These are phyloP conservation scores for Ramphastos sulfuratus DNA, from an alignment of 2,113 vertebrate genomes.

Conservation along the genomic window DNA sequence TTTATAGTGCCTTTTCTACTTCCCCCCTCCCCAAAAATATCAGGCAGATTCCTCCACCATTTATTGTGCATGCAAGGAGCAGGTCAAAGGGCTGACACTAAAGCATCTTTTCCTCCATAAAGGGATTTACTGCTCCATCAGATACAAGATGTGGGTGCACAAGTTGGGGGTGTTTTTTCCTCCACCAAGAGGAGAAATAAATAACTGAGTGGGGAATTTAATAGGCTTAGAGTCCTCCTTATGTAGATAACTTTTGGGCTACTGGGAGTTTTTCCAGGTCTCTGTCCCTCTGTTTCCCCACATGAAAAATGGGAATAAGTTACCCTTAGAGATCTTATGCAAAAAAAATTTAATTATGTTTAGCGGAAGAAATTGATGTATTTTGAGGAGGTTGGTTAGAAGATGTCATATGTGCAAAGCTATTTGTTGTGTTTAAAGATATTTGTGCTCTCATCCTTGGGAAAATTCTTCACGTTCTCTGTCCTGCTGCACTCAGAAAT, in stretches of 20 bases:
- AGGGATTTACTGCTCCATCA: accelerated
- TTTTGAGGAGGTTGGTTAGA: slow-evolving; percentile 23
- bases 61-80: neutral
- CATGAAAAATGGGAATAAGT: slow-evolving; percentile 14
- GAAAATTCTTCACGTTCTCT: slow-evolving; percentile 63
- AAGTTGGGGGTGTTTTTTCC: neutral
- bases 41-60: neutral
- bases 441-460: slow-evolving; percentile 54
- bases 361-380: slow-evolving; percentile 42
- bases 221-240: neutral
- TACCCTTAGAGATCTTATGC: neutral
- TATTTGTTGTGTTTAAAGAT: slow-evolving; percentile 63
- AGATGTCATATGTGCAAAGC: slow-evolving; percentile 29
- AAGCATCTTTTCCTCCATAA: neutral
- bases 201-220: neutral
- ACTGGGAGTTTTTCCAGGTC: neutral
- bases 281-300: neutral
- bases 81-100: neutral
- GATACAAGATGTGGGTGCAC: neutral
- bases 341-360: slow-evolving; percentile 31
- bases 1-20: neutral
- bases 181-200: neutral
- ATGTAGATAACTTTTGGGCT: neutral
- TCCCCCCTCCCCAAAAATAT: neutral
- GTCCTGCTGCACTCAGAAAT: slow-evolving; percentile 27